Base-by-base conservation (phyloP, 2,113 vertebrate genomes). In the Sardina pilchardus region DNA sequence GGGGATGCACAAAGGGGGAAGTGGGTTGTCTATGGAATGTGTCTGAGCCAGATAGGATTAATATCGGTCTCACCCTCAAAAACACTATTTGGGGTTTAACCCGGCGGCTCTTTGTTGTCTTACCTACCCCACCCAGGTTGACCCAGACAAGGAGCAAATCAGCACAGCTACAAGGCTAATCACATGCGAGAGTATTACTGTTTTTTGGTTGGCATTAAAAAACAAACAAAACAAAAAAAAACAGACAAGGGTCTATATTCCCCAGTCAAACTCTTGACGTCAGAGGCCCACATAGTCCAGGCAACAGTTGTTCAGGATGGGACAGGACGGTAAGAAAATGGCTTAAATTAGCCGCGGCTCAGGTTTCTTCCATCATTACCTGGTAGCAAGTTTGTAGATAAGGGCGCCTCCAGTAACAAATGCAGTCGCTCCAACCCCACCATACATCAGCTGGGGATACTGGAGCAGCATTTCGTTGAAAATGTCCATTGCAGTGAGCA, bases 371-470 rank as follows among this genome's bases (percentile, higher is more conserved):
- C 3, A 4, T 43, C 43, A 43, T 56, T 95, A 97, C 97, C 97
- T 96, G 86, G 95, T 95, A 36, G 94, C 95, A 47, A 97, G 91
- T 90, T 92, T 95, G 92, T 96, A 98, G 19, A 98, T 92, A 24
- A 97, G 91, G 85, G 96, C 93, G 85, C 97, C 97, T 81, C 97
- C 97, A 21, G 96, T 94, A 30, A 96, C 92, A 45, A 96, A 93
- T 43, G 95, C 96, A 1, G 97, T 96, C 17, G 95, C 94, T 47
- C 96, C 97, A 7, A 96, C 94, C 56, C 97, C 96, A 3, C 95
- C 95, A 4, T 96, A 97, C 91, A 97, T 93, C 8, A 95, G 44
- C 0, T 94, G 93, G 0, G 96, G 96, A 87, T 95, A 91, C 4
- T 93, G 91, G 78, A 94, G 81, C 84, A 97, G 81, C 42, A 96